Conservation (phyloP, 2,797 vertebrate species). For the Acanthis flammea region DNA sequence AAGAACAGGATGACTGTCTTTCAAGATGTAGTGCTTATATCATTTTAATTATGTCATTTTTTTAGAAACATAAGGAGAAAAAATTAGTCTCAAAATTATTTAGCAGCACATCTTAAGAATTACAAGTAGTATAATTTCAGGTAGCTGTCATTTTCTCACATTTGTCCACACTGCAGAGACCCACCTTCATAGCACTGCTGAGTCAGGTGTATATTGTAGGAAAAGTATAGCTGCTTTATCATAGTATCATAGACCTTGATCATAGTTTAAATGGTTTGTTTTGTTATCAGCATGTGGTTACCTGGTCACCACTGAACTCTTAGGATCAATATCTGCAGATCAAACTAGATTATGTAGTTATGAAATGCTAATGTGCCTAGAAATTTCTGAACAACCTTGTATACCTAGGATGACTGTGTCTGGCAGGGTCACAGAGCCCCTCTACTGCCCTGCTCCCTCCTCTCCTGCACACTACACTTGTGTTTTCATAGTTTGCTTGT, state of each 20-base stretch:
- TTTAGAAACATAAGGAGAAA: background rate
- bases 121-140: background rate
- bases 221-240: background rate
- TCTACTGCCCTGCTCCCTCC: background rate
- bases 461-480: fast-evolving
- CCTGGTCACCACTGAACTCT: background rate
- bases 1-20: background rate
- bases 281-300: background rate
- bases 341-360: background rate
- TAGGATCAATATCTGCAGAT: background rate
- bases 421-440: background rate
- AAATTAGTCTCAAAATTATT: background rate
- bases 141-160: background rate
- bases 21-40: background rate
- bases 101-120: background rate
- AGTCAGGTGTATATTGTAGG: background rate
- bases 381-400: background rate
- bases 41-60: background rate
- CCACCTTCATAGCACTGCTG: background rate
- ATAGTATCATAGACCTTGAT: background rate
- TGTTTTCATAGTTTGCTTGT: fast-evolving
- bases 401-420: no score
- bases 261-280: background rate
- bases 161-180: background rate
- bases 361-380: background rate